A percentile compares a stretch with the other conserved stretches of the same genome.
Conservation (phyloP, 2,888 invertebrate species). For the Prosopocoilus inquinatus region DNA sequence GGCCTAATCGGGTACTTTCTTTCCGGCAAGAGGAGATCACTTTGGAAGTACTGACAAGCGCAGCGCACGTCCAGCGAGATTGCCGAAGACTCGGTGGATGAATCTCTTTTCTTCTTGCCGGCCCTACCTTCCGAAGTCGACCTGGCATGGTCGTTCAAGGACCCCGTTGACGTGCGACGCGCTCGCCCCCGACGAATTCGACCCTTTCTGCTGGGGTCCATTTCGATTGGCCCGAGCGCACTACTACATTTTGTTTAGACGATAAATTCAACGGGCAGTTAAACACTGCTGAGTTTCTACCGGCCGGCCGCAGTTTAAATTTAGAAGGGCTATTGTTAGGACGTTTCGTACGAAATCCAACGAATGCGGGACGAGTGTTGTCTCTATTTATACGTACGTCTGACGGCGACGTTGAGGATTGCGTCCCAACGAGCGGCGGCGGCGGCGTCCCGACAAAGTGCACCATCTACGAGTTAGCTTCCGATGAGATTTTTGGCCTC, state of each 20-base stretch:
- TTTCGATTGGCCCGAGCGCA: background rate
- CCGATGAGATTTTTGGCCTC: too few species aligned
- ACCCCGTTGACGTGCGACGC: constrained; percentile 6
- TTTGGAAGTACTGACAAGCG: constrained; percentile 82
- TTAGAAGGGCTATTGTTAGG: constrained; percentile 2
- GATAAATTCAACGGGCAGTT: background rate
- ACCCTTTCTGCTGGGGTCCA: constrained; percentile 16
- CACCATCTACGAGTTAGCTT: too few species aligned
- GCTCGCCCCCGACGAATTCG: background rate
- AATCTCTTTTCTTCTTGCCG: constrained; percentile 62
- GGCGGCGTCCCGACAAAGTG: too few species aligned
- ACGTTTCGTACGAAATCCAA: background rate
- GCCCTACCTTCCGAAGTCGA: constrained; percentile 69
- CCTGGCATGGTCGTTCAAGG: constrained; percentile 43
- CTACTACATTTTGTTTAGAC: too few species aligned
- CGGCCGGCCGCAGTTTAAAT: constrained; percentile 2
- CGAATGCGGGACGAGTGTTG: too few species aligned
- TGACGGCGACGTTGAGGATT: background rate
- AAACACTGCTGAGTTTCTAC: background rate
- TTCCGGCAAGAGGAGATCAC: constrained; percentile 76
- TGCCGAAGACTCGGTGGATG: constrained; percentile 64
- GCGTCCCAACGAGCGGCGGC: too few species aligned
- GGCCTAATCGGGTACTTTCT: constrained; percentile 39
- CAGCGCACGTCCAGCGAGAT: constrained; percentile 77
- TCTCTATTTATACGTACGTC: background rate